Base-by-base conservation (phyloP, 2,113 vertebrate species). In the Cyphomyrus plagiostoma region DNA sequence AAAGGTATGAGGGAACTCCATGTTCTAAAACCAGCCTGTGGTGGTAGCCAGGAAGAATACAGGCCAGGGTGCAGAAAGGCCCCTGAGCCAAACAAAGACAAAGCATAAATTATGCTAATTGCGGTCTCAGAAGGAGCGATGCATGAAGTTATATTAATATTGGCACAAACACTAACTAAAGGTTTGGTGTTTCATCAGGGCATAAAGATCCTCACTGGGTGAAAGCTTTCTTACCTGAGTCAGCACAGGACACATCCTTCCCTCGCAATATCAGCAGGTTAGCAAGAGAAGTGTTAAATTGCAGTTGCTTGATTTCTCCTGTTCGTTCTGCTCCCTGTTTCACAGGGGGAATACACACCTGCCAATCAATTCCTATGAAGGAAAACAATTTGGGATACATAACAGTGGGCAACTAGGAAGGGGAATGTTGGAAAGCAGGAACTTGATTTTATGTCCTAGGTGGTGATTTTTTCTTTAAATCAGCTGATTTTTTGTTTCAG, bases 241-340 rank as follows among this genome's bases (percentile, higher is more conserved):
- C 96, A 2, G 95, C 94, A 0, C 89, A 90, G 84, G 96, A 97
- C 0, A 92, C 94, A 0, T 98, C 97, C 91, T 97, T 99, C 66
- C 98, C 98, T 91, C 98, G 95, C 92, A 99, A 96, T 92, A 99
- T 93, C n/a, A 98, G 93, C 93, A 99, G 93, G 94, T 98, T 99
- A 88, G 98, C 97, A 92, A 99, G 80, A 56, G 98, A 99, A 15
- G 92, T 96, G 93, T 99, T 99, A 85, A 98, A 98, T 90, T 90
- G 92, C 53, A 85, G 90, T 0, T 93, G 91, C 21, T 92, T 94
- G 5, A 90, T 90, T 35, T 89, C 89, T 88, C 93, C 91, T 10
- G 3, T 87, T 39, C 92, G 93, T 45, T 93, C 93, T 48, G 93
- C 89, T 8, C 52, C 93, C 42, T 89, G 91, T 82, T 93, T 91